These are phyloP conservation scores for Archilochus colubris DNA, from an alignment of 2,113 vertebrate genomes.

Conservation along the genomic window DNA sequence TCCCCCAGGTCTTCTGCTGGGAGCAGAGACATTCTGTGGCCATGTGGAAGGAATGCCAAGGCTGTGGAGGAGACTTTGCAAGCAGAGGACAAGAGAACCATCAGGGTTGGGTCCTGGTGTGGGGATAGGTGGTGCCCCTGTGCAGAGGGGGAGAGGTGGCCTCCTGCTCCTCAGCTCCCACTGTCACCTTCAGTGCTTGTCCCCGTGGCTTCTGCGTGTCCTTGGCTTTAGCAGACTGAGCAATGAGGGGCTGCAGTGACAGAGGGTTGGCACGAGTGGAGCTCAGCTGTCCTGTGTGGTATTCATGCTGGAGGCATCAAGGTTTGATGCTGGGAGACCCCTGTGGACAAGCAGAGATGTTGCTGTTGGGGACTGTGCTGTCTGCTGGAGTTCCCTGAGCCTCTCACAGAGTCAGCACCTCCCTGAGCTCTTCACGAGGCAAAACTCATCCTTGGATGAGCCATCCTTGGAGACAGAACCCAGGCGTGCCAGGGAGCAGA, in stretches of 20 bases:
- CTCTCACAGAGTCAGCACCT: accelerated
- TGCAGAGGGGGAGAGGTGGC: not conserved
- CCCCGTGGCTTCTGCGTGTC: not conserved
- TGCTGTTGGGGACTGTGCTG: not conserved
- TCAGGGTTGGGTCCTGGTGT: not conserved
- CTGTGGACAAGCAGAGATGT: not conserved
- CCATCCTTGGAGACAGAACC: not conserved
- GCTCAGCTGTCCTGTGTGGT: accelerated
- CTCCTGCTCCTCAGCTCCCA: not conserved
- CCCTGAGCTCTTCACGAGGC: not conserved
- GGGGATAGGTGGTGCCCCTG: not conserved
- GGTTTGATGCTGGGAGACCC: not conserved
- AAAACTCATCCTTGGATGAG: not conserved
- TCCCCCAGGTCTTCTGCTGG: not conserved
- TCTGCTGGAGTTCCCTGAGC: not conserved
- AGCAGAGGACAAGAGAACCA: not conserved
- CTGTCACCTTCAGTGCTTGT: not conserved
- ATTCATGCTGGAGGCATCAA: not conserved
- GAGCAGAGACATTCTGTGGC: not conserved
- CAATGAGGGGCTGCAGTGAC: not conserved
- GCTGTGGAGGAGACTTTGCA: not conserved
- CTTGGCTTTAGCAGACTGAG: not conserved
- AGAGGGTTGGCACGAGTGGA: accelerated
- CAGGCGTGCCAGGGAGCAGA: not conserved
- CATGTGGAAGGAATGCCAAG: not conserved